Evolutionary conservation across 2,888 invertebrate species (phyloP).

Genomic region (Parasteatoda lunata): DNA sequence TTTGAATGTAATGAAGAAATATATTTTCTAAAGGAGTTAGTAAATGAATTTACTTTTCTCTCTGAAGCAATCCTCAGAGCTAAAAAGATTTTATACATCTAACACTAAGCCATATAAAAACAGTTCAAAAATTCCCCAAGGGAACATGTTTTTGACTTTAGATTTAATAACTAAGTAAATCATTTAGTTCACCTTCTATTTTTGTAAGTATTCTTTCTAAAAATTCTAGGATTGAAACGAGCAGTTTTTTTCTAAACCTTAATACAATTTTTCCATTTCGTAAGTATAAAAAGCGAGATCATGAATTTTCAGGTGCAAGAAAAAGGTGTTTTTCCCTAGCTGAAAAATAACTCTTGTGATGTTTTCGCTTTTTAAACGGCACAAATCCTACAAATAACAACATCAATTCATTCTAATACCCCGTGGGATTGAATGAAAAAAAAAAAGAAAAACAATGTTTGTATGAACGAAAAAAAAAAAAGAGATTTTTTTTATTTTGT

Average conservation of each 20-base stretch:
- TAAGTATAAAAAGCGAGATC: conserved; percentile 16
- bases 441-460: no score
- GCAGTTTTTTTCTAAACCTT: background rate
- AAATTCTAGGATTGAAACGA: background rate
- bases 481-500: no score
- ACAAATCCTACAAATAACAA: conserved; percentile 2
- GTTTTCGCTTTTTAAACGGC: background rate
- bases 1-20: background rate
- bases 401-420: background rate
- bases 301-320: conserved; percentile 29
- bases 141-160: conserved; percentile 22
- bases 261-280: conserved; percentile 36
- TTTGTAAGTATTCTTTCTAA: conserved; percentile 1
- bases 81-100: conserved; percentile 2
- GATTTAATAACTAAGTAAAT: conserved; percentile 46
- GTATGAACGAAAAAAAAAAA: no score
- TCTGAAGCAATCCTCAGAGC: background rate
- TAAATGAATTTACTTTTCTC: background rate
- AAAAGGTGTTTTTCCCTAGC: background rate
- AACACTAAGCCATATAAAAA: conserved; percentile 16
- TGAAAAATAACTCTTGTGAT: conserved; percentile 15
- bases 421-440: background rate
- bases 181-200: conserved; percentile 11
- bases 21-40: background rate
- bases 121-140: conserved; percentile 10